These are phyloP conservation scores for Gymnocheta viridis DNA, from an alignment of 2,888 invertebrate genomes.

Conservation along the genomic window DNA sequence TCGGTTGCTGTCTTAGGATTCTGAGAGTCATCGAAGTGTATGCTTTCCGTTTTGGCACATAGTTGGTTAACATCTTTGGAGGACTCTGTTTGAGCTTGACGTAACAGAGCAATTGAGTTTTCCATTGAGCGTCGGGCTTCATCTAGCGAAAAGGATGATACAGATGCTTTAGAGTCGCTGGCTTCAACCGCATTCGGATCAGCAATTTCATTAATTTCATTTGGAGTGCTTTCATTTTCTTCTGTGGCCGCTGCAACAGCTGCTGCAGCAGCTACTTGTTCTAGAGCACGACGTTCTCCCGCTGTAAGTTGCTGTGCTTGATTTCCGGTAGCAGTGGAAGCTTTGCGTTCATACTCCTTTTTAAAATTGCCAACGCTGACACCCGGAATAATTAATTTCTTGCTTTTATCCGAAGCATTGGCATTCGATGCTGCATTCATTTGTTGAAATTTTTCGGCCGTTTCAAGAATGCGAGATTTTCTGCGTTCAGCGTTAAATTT, in stretches of 20 bases:
- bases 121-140: slow-evolving; percentile 84
- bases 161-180: slow-evolving; percentile 84
- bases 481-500: slow-evolving; percentile 84
- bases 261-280: slow-evolving; percentile 77
- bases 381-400: slow-evolving; percentile 90
- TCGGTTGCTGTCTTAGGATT: slow-evolving; percentile 77
- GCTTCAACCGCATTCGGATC: slow-evolving; percentile 75
- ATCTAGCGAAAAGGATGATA: slow-evolving; percentile 83
- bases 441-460: slow-evolving; percentile 87
- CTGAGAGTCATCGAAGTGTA: slow-evolving; percentile 77
- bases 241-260: slow-evolving; percentile 69
- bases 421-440: slow-evolving; percentile 76
- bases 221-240: slow-evolving; percentile 62
- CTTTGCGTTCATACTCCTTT: slow-evolving; percentile 92
- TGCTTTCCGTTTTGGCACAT: slow-evolving; percentile 81
- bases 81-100: slow-evolving; percentile 82
- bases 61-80: slow-evolving; percentile 81
- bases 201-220: slow-evolving; percentile 17
- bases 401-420: slow-evolving; percentile 84
- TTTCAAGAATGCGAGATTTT: slow-evolving; percentile 87
- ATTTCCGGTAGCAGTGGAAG: slow-evolving; percentile 84
- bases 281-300: slow-evolving; percentile 77
- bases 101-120: slow-evolving; percentile 85
- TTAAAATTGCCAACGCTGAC: slow-evolving; percentile 94
- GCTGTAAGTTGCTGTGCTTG: slow-evolving; percentile 80